A percentile compares a stretch with the other conserved stretches of the same genome.
Evolutionary conservation across 2,113 vertebrate genomes (phyloP).

Genomic region (Archilochus colubris): DNA sequence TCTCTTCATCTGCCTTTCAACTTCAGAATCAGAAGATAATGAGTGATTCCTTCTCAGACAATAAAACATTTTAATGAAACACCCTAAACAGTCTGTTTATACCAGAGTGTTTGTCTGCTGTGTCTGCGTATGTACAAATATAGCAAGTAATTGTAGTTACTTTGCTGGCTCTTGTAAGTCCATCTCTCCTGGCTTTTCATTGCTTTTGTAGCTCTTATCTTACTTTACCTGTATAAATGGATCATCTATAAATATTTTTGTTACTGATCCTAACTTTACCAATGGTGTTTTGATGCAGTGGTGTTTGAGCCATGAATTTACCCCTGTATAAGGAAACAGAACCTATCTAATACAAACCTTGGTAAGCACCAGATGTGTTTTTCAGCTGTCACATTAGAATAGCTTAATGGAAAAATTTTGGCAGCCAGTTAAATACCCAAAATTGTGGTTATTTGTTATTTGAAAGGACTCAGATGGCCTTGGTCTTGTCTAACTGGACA

Average conservation of each 20-base stretch:
- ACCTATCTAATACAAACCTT: neutral
- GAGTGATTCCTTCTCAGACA: neutral
- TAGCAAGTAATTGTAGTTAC: neutral
- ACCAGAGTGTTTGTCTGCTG: neutral
- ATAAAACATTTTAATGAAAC: conserved; percentile 45
- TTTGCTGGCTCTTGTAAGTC: neutral
- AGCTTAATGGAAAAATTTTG: neutral
- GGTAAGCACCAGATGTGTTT: neutral
- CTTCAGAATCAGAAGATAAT: neutral
- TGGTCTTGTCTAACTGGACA: neutral
- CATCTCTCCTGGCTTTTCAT: neutral
- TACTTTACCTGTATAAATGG: neutral
- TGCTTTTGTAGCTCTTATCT: neutral
- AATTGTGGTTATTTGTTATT: neutral
- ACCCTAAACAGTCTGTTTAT: neutral
- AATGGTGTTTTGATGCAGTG: neutral
- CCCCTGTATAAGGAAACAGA: neutral
- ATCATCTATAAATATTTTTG: neutral
- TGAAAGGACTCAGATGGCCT: neutral
- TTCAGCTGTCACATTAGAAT: neutral
- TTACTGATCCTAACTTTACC: neutral
- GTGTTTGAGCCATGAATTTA: neutral
- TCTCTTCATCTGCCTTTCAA: neutral
- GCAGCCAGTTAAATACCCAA: neutral
- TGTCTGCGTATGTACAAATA: neutral